Evolutionary conservation across 2,888 invertebrate species (phyloP).

Genomic region (Clanis bilineata): DNA sequence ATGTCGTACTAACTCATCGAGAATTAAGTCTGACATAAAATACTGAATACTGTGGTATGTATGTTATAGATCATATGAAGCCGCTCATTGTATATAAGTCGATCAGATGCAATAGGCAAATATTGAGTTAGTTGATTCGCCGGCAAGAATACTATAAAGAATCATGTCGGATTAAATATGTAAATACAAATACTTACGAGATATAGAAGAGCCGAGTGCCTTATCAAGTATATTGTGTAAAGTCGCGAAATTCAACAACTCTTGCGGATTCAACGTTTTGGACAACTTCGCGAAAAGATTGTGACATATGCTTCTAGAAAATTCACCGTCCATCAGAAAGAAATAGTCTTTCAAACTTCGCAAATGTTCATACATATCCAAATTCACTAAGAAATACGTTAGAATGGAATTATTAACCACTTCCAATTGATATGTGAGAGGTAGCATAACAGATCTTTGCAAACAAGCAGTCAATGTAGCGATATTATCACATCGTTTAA

Average conservation of each 20-base stretch:
- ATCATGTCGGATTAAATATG: not conserved
- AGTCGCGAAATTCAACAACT: conserved; percentile 86
- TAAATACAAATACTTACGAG: conserved; percentile 64
- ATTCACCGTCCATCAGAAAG: conserved; percentile 91
- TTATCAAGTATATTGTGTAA: conserved; percentile 86
- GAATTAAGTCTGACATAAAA: too few relatives aligned
- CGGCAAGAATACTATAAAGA: not conserved
- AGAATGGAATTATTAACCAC: conserved; percentile 88
- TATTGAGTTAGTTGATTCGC: too few relatives aligned
- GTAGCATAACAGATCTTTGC: conserved; percentile 86
- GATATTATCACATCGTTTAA: conserved; percentile 61
- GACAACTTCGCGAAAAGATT: conserved; percentile 86
- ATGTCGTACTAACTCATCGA: too few relatives aligned
- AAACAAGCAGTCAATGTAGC: conserved; percentile 82
- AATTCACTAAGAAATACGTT: conserved; percentile 85
- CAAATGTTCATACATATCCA: conserved; percentile 87
- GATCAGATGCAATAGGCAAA: too few relatives aligned
- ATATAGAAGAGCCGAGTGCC: conserved; percentile 86
- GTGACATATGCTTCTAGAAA: conserved; percentile 86
- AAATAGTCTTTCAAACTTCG: conserved; percentile 89
- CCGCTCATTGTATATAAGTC: too few relatives aligned
- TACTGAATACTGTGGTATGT: too few relatives aligned
- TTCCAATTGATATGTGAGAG: conserved; percentile 85
- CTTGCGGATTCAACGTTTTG: conserved; percentile 84
- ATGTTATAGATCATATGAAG: too few relatives aligned